Evolutionary conservation across 2,797 vertebrate species (phyloP), one percentile per base, ranked within the genome.

Genomic region (Hypotaenidia philippensis): DNA sequence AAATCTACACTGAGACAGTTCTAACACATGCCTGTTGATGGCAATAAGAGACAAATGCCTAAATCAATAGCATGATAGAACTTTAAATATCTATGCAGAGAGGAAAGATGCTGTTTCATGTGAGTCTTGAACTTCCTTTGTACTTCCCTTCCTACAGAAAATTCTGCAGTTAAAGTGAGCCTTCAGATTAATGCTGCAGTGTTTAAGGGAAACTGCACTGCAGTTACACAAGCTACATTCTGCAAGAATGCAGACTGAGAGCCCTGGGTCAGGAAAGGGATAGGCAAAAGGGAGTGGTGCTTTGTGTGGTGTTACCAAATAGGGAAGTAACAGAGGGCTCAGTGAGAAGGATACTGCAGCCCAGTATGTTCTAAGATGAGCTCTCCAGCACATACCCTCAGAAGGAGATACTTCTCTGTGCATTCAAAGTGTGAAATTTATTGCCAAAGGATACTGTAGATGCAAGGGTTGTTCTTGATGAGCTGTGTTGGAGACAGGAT

Each of bases 11-110:
- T 56, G 79, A 76, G 69, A 55, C 65, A 75, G 20, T 91, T 93
- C 87, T 93, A 74, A 52, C 23, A 36, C 25, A 8, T 57, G 86
- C 74, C 86, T 90, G 74, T 74, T 90, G 75, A 89, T 93, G 95
- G 75, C 93, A 95, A 63, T 71, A 75, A 75, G 93, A 94, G 84
- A 57, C 49, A 92, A 92, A 50, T 86, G 77, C 75, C 76, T 83
- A 71, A 90, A 88, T 75, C 91, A 61, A 81, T 69, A 64, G 41
- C 61, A 88, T 49, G 45, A 55, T 85, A 55, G n/a, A 72, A 41
- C 31, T 87, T 81, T 63, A 74, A 85, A 31, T 44, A 49, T 56
- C 68, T 89, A 21, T 21, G 57, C 52, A 34, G 53, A 83, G 81
- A 89, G 44, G n/a, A 87, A 83, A 47, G 21, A 44, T 65, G 56